A percentile compares a stretch with the other conserved stretches of the same genome.
Conservation (phyloP, 1,140 invertebrate species). For the Drosophila sproati region DNA sequence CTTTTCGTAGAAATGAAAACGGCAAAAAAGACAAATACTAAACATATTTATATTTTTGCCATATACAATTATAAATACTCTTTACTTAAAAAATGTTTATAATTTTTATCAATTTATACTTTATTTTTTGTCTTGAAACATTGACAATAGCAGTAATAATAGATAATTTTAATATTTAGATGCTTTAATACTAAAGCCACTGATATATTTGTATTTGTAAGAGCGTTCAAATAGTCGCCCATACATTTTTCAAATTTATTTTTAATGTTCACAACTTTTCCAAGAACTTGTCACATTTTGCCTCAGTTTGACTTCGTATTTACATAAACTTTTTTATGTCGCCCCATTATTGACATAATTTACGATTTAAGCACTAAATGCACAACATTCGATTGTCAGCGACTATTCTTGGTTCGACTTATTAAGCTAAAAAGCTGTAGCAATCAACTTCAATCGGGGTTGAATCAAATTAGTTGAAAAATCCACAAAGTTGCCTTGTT, state of each 20-base stretch:
- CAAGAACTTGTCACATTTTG: conserved; percentile 65
- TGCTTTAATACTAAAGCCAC: background rate
- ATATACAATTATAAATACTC: conserved; percentile 16
- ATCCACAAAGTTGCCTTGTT: conserved; percentile 51
- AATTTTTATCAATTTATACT: background rate
- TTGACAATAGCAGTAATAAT: too few relatives aligned
- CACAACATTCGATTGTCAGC: conserved; percentile 35
- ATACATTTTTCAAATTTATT: conserved; percentile 5
- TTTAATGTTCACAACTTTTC: conserved; percentile 53
- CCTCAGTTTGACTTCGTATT: conserved; percentile 60
- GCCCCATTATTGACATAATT: conserved; percentile 71
- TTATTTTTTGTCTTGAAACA: background rate
- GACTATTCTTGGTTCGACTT: conserved; percentile 43
- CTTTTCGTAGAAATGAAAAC: conserved; percentile 49
- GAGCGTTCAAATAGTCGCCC: conserved; percentile 2
- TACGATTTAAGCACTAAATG: conserved; percentile 55
- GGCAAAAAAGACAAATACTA: conserved; percentile 3
- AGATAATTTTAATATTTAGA: background rate
- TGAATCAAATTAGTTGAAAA: conserved; percentile 70
- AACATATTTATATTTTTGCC: background rate
- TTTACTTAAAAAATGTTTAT: background rate
- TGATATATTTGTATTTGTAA: background rate
- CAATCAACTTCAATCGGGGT: conserved; percentile 26
- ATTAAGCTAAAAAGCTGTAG: background rate
- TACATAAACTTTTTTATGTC: conserved; percentile 49